Evolutionary conservation across 2,113 vertebrate species (phyloP), one percentile per base, ranked within the genome.

Genomic region (Macroglossus sobrinus): DNA sequence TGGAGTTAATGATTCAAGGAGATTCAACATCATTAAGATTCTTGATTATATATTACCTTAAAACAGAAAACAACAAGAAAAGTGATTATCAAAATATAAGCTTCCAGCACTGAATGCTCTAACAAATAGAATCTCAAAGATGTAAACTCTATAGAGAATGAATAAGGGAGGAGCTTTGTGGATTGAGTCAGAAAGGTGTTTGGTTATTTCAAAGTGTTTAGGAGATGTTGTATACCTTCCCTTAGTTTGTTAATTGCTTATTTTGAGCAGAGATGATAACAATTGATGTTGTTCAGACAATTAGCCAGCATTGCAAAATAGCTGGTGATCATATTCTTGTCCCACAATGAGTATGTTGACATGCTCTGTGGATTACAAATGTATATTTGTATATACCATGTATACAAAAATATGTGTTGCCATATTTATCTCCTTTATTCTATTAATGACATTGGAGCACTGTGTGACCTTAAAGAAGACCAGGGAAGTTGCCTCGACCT

Each of bases 1-100:
- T 86, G 72, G 66, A 95, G 45, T 93, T 82, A 85, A 63, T 40
- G 74, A 93, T 69, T 85, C 72, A 82, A 82, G 95, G 93, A 93
- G 66, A 82, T 55, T 85, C 43, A 82, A 30, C 80, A 82, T 82
- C 68, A 92, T 91, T 91, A 87, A 74, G 33, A 93, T 18, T 93
- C 43, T 82, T 93, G n/a, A 94, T 96, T 92, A 66, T 76, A 21
- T 61, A 33, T 69, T 53, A 82, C 82, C 50, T 89, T 79, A 82
- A 85, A 85, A 63, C 68, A 89, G 59, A 84, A 89, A 78, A 57
- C 24, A 76, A 50, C 50, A 50, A 66, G 63, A 26, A 68, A 86
- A 87, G 40, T 61, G 64, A 64, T 84, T 78, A 78, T 92, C 66
- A 75, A 87, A 84, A 91, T 84, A 66, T 28, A 76, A 90, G 57